These are phyloP conservation scores for Strongylocentrotus purpuratus DNA, from an alignment of 35 echinoderm and acorn worm genomes.

Conservation along the genomic window DNA sequence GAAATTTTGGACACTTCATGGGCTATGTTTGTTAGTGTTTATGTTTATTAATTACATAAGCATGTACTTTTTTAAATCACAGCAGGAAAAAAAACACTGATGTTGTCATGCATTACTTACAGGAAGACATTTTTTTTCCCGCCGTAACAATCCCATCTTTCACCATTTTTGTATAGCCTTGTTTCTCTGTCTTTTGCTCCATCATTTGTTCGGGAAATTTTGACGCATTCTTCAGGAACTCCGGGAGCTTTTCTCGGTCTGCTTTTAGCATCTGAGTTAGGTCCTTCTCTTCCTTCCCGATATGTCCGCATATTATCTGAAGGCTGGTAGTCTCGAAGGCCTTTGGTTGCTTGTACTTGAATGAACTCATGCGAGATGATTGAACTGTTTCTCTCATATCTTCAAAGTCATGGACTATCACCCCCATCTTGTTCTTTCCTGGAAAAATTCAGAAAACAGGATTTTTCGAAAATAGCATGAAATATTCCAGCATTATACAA, in stretches of 20 bases:
- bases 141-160: too few relatives aligned
- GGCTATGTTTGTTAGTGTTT: too few relatives aligned
- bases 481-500: too few relatives aligned
- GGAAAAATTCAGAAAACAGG: background rate
- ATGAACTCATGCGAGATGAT: background rate
- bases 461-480: too few relatives aligned
- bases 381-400: background rate
- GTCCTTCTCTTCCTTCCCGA: background rate
- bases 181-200: background rate
- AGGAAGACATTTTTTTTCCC: too few relatives aligned
- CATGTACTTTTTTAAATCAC: too few relatives aligned
- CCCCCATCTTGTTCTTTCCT: slow-evolving; percentile 3
- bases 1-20: too few relatives aligned
- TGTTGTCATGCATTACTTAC: too few relatives aligned
- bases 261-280: background rate
- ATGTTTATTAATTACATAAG: too few relatives aligned
- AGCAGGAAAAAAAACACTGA: too few relatives aligned
- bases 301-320: background rate
- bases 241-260: background rate
- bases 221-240: background rate
- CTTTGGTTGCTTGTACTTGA: background rate
- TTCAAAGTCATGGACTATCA: slow-evolving; percentile 7
- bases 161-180: too few relatives aligned
- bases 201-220: background rate
- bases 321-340: background rate